Evolutionary conservation across 1,140 invertebrate species (phyloP), one percentile per base, ranked within the genome.

Genomic region (Eupeodes corollae): DNA sequence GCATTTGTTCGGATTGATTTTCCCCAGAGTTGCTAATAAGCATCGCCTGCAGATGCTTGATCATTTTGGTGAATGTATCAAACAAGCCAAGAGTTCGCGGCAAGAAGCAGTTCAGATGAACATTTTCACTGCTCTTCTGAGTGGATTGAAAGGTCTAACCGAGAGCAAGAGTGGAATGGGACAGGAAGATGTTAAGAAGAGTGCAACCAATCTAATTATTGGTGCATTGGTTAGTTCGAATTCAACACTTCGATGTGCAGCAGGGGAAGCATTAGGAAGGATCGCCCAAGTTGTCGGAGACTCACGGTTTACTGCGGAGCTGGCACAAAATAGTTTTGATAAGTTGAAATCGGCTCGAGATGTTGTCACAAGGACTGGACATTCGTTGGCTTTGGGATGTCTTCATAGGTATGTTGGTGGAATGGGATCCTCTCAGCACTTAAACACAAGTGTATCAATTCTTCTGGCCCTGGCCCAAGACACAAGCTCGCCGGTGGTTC

Each of bases 61-160:
- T 48, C 95, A 99, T 65, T 99, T 99, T 61, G 79, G 79, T 32
- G 94, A 98, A 59, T 95, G 91, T 62, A 91, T 98, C 43, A 82
- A 86, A 54, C 88, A 91, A 58, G 89, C 91, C 0, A 96, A 96
- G 67, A 90, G 88, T 9, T 79, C 79, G 2, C 76, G 91, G 15
- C 90, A 94, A 66, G 92, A 98, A 68, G 93, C 93, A 2, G 85
- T 98, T 15, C 92, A 97, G 66, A 88, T 96, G 70, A 99, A 99
- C 69, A 87, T 98, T 41, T 95, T 98, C 62, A 91, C 93, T 13
- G 91, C 93, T 8, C 70, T 98, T 3, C 70, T 98, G 16, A 84
- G 87, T 57, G 90, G 91, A 8, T 70, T 98, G 31, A 91, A 93
- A 67, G 84, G 84, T 18, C 69, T 96, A 3, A 86, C 88, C 5